phyloP scores from a whole-genome alignment of 2,888 invertebrate genomes.

The Parasteatoda lunata region DNA sequence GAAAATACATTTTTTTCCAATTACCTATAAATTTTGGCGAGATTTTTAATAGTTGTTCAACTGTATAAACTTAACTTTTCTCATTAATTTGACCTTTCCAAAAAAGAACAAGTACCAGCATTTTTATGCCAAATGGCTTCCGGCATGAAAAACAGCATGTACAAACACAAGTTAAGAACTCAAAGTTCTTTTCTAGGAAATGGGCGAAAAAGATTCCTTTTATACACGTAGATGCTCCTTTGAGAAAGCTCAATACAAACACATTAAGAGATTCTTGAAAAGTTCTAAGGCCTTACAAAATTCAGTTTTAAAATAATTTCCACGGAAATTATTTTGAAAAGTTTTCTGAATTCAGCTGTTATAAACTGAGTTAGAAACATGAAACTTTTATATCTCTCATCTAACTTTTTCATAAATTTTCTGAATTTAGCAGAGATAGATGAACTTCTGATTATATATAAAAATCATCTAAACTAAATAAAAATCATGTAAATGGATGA shows the following conservation, averaged over 20 bases:
- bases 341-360: no score
- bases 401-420: not conserved
- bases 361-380: no score
- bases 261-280: no score
- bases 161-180: not conserved
- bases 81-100: slow-evolving; percentile 2
- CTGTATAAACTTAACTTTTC: not conserved
- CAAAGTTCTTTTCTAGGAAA: not conserved
- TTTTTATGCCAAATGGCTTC: slow-evolving; percentile 1
- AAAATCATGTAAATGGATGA: not conserved
- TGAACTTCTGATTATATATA: not conserved
- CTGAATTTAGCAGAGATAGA: slow-evolving; percentile 1
- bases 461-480: not conserved
- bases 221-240: no score
- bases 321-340: not conserved
- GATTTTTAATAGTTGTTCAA: not conserved
- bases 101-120: not conserved
- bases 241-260: no score
- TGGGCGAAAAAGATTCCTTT: not conserved
- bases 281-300: no score
- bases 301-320: not conserved
- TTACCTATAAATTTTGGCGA: no score
- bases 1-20: no score
- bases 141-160: not conserved
- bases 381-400: no score